phyloP scores from a whole-genome alignment of 1,140 invertebrate species.

The Drosophila kanapiae region DNA sequence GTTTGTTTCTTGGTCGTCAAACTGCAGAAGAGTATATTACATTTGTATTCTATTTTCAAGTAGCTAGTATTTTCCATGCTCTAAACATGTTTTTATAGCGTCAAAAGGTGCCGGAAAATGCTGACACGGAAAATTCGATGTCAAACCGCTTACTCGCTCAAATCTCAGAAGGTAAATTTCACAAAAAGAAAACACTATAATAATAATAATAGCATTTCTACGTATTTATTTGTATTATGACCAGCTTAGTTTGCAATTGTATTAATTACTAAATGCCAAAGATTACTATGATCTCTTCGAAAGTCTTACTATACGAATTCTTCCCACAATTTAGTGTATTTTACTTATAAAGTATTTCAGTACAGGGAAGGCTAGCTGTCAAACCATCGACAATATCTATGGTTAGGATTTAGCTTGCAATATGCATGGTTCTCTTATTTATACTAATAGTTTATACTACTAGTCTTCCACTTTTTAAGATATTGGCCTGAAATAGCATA shows the following conservation, averaged over 20 bases:
- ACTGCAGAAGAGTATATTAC: background rate
- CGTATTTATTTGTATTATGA: background rate
- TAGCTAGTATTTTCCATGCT: background rate
- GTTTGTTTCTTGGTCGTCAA: background rate
- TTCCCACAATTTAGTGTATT: background rate
- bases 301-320: background rate
- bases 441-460: too few relatives aligned
- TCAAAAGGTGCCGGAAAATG: background rate
- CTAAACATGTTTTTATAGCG: background rate
- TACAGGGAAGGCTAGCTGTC: background rate
- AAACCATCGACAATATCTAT: background rate
- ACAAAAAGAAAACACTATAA: background rate
- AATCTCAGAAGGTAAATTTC: background rate
- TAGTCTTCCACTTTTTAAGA: too few relatives aligned
- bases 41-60: background rate
- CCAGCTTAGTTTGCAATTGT: background rate
- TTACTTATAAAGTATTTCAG: background rate
- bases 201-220: background rate
- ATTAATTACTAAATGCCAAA: background rate
- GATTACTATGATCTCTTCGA: background rate
- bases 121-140: slow-evolving; percentile 8
- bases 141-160: background rate
- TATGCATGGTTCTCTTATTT: background rate
- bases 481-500: too few relatives aligned
- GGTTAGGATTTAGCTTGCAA: background rate